These are phyloP conservation scores for Aphaenogaster floridana DNA, from an alignment of 1,140 invertebrate species.

Conservation along the genomic window DNA sequence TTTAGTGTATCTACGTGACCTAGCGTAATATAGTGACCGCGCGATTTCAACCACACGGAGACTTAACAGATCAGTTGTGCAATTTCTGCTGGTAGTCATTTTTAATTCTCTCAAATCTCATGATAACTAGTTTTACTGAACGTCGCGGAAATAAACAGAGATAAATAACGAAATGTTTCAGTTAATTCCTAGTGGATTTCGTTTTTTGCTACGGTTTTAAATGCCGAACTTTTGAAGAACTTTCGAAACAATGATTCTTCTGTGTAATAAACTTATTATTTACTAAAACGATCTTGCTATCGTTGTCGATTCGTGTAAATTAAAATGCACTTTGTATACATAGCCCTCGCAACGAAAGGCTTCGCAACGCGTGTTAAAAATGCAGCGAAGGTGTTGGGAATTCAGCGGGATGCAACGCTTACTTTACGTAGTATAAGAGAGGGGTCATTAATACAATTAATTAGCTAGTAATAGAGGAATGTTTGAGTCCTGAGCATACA, in stretches of 20 bases:
- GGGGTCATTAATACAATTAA: constrained; percentile 71
- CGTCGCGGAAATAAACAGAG: background rate
- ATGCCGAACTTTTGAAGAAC: background rate
- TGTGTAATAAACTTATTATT: background rate
- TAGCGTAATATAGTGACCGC: constrained; percentile 30
- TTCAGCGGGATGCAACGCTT: background rate
- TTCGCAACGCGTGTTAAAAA: constrained; percentile 2
- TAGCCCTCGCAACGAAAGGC: background rate
- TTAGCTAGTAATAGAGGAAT: constrained; percentile 70
- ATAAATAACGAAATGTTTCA: background rate
- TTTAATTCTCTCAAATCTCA: background rate
- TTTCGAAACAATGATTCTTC: background rate
- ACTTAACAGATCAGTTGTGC: constrained; percentile 29
- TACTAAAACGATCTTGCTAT: background rate
- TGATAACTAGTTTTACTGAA: background rate
- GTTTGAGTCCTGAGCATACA: constrained; percentile 74
- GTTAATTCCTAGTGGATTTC: background rate
- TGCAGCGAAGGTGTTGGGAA: background rate
- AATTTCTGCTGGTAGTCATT: background rate
- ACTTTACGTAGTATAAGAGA: constrained; percentile 1
- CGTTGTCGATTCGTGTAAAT: background rate
- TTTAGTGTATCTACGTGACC: constrained; percentile 59
- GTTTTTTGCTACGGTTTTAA: background rate
- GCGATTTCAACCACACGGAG: background rate
- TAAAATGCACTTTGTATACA: background rate